Base-by-base conservation (phyloP, 2,888 invertebrate species). In the Colletes collaris region DNA sequence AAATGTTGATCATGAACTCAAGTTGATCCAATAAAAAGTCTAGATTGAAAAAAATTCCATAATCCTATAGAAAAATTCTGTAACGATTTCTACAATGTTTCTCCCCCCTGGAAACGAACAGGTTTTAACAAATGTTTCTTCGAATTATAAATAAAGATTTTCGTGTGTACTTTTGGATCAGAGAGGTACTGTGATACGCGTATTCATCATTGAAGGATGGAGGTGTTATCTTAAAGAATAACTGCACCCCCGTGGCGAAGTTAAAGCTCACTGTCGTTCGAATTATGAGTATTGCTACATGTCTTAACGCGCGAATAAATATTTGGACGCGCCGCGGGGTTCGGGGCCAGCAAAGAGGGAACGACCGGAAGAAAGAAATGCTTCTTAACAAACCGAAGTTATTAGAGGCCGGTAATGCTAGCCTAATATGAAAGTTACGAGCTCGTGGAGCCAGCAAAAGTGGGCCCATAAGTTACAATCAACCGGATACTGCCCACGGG, bases 391-490 rank as follows among this genome's bases (percentile, higher is more conserved):
- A 86, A 78, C 82, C 78, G 77, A 84, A 87, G 79, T 87, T 86
- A 81, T 86, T 82, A 79, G 65, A 76, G 77, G 64, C 52, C 55
- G 53, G 75, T 82, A 82, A 86, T 82, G 76, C 68, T 78, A 71
- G 70, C 77, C 88, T 86, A 88, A 88, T 88, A 83, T 75, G 81
- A 85, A 71, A 87, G 87, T 85, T 87, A 88, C 79, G 80, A 85
- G 69, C 65, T 67, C 50, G 71, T 49, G 71, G 63, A 58, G 75
- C 75, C 83, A 70, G 82, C 74, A 68, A 82, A 88, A 86, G 83
- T 79, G 80, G 87, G 58, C 75, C 83, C 88, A 88, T 88, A 88
- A 88, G 87, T 89, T 86, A 89, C 88, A 88, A 88, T 88, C 88
- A 88, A 77, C 79, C 84, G 73, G 66, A 64, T 83, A 69, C 81